Percentiles rank a stretch among this genome's conserved stretches.
Evolutionary conservation across 2,888 invertebrate genomes (phyloP).

Genomic region (Sialis fuliginosa): DNA sequence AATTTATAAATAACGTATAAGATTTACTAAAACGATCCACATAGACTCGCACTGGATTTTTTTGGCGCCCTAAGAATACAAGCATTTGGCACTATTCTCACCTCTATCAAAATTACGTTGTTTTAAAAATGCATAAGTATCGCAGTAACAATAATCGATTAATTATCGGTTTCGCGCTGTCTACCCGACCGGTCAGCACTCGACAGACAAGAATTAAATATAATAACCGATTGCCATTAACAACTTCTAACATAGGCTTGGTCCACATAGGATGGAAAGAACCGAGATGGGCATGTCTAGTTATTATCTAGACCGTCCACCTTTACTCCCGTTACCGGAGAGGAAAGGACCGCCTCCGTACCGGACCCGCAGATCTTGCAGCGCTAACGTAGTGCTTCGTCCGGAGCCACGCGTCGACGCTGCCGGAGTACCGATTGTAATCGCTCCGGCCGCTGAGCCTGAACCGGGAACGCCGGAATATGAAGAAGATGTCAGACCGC

Average conservation of each 20-base stretch:
- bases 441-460: background rate
- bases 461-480: background rate
- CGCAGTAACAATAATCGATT: too few relatives aligned
- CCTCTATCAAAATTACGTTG: too few relatives aligned
- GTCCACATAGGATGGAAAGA: slow-evolving; percentile 35
- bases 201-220: too few relatives aligned
- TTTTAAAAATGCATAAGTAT: too few relatives aligned
- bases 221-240: too few relatives aligned
- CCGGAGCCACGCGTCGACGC: background rate
- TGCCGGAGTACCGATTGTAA: background rate
- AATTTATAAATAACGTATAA: background rate
- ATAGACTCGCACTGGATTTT: too few relatives aligned
- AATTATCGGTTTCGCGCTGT: too few relatives aligned
- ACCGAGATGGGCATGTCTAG: slow-evolving; percentile 42
- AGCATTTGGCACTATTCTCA: too few relatives aligned
- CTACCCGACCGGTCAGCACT: too few relatives aligned
- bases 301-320: slow-evolving; percentile 35
- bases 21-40: too few relatives aligned
- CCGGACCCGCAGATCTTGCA: background rate
- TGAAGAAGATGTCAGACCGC: background rate
- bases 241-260: slow-evolving; percentile 27
- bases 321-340: background rate
- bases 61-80: too few relatives aligned
- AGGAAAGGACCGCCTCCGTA: background rate
- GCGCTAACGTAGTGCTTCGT: background rate